phyloP scores from a whole-genome alignment of 2,888 invertebrate species.

The Coleophora flavipennella region DNA sequence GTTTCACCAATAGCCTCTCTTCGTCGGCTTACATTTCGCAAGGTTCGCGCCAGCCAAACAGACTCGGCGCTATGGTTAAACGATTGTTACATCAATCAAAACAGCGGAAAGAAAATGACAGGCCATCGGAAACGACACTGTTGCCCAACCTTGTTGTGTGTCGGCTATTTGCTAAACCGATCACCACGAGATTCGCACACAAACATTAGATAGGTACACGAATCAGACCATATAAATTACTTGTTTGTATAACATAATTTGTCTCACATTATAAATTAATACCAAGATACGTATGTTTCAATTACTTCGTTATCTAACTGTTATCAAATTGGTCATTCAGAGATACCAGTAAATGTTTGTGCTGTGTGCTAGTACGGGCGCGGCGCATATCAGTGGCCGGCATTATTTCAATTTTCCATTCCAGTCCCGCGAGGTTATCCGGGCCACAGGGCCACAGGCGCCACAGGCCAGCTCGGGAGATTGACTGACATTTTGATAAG shows the following conservation, averaged over 20 bases:
- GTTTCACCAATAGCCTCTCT: slow-evolving; percentile 13
- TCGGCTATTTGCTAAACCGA: background rate
- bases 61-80: slow-evolving; percentile 4
- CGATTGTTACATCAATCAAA: slow-evolving; percentile 27
- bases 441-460: no score
- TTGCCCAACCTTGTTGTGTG: slow-evolving; percentile 4
- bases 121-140: slow-evolving; percentile 16
- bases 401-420: slow-evolving; percentile 6
- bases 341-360: slow-evolving; percentile 3
- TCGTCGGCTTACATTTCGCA: slow-evolving; percentile 3
- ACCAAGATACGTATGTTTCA: no score
- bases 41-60: slow-evolving; percentile 3
- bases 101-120: slow-evolving; percentile 25
- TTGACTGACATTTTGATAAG: no score
- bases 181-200: background rate
- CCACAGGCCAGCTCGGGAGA: no score
- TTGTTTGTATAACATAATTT: no score
- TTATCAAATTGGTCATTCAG: slow-evolving; percentile 13
- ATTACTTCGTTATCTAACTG: slow-evolving; percentile 8
- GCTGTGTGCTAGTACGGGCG: slow-evolving; percentile 6
- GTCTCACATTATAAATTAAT: no score
- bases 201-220: background rate
- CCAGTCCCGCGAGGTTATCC: slow-evolving; percentile 1
- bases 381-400: slow-evolving; percentile 2
- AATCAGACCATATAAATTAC: no score